Base-by-base conservation (phyloP, 2,888 invertebrate species). In the Oligia latruncula region DNA sequence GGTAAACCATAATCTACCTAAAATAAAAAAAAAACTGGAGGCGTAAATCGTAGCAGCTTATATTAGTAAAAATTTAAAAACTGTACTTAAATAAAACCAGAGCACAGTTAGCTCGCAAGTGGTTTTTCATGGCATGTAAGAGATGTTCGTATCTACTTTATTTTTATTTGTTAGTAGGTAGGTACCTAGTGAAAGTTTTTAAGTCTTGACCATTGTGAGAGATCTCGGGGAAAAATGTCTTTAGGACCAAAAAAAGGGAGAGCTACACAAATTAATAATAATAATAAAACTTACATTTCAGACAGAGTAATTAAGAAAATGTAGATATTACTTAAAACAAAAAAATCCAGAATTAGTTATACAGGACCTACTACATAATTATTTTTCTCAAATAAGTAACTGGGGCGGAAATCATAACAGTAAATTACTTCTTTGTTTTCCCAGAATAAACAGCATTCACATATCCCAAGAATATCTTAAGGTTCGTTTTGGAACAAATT, bases 401-500 rank as follows among this genome's bases (percentile, higher is more conserved):
- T n/a, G 15, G 15, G 2, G 17, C 20, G 15, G 11, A 62, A 75
- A 64, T 64, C 15, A 23, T 29, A 40, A 1, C 46, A 72, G 8
- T 40, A 82, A 68, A 58, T 35, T 40, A 40, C 1, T 35, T 72
- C 0, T 40, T 58, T 29, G 80, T 64, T 68, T 80, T 43, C 43
- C 8, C 6, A 49, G 6, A 77, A 71, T 8, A 71, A 55, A 20
- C 6, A 49, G 13, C 4, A 13, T n/a, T 15, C 40, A 49, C 8
- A 74, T 17, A 64, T 64, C 17, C 23, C 35, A n/a, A 74, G 8
- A 62, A 46, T 43, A 43, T 13, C 23, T 11, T 4, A 40, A 43
- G 15, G 20, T 65, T 66, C 29, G 29, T 71, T 62, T 72, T 58
- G 64, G 71, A 58, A 58, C 66, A 71, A 40, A 52, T 49, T 43